Percentiles rank a stretch among this genome's conserved stretches.
Evolutionary conservation across 2,113 vertebrate species (phyloP).

Genomic region (Tychaedon coryphoeus): DNA sequence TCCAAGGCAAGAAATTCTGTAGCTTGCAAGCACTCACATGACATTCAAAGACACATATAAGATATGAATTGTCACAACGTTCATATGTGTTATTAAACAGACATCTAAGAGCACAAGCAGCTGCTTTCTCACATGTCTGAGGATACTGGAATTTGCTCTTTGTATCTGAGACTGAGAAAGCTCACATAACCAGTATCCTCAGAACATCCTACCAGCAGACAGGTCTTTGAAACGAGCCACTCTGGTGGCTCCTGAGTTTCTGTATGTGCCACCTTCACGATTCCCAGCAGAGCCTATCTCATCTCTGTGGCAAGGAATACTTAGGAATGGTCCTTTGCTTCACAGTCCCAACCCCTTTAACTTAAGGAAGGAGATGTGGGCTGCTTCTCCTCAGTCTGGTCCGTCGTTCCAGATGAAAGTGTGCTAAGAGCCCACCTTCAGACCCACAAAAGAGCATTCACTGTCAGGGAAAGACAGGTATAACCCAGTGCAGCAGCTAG

Average conservation of each 20-base stretch:
- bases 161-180: neutral
- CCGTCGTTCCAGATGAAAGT: neutral
- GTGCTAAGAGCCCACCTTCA: neutral
- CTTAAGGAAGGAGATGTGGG: neutral
- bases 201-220: neutral
- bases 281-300: neutral
- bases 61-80: neutral
- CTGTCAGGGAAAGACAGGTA: neutral
- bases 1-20: neutral
- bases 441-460: neutral
- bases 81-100: neutral
- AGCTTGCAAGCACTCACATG: neutral
- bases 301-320: accelerated
- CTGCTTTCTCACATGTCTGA: neutral
- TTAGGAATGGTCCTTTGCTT: neutral
- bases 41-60: neutral
- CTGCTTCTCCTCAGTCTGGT: neutral
- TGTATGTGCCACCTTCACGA: neutral
- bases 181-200: neutral
- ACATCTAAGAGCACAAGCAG: neutral
- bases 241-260: neutral
- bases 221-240: neutral
- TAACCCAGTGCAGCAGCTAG: neutral
- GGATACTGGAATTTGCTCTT: neutral
- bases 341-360: neutral